Conservation (phyloP, 2,888 invertebrate genomes). For the Abrostola triplasia region DNA sequence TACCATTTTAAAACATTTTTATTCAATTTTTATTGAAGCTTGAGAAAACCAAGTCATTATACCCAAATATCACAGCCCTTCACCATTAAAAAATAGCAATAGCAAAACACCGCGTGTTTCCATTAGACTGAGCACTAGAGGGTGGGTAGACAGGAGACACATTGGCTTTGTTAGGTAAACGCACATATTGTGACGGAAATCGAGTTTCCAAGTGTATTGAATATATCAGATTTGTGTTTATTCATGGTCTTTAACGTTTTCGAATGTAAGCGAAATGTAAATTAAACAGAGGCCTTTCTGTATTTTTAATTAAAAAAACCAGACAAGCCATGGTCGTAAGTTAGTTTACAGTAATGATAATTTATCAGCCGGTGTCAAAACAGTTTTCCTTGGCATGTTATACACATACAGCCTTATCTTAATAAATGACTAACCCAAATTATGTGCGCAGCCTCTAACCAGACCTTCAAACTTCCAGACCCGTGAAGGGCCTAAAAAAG, state of each 20-base stretch:
- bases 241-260: constrained; percentile 12
- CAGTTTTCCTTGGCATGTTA: no score
- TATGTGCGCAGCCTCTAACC: background rate
- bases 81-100: constrained; percentile 52
- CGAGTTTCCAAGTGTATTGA: constrained; percentile 65
- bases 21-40: constrained; percentile 16
- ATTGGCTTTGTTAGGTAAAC: constrained; percentile 61
- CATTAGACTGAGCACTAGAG: constrained; percentile 33
- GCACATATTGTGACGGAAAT: constrained; percentile 61
- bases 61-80: constrained; percentile 42
- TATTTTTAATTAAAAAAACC: no score
- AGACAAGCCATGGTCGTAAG: no score
- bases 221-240: constrained; percentile 53
- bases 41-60: constrained; percentile 34
- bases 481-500: constrained; percentile 1
- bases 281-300: no score
- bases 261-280: constrained; percentile 3
- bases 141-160: constrained; percentile 33
- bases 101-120: constrained; percentile 44
- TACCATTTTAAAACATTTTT: background rate
- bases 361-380: no score
- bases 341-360: no score
- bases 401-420: no score
- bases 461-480: constrained; percentile 2
- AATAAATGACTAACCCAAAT: background rate